Evolutionary conservation across 2,888 invertebrate species (phyloP).

Genomic region (Mythimna albipuncta): DNA sequence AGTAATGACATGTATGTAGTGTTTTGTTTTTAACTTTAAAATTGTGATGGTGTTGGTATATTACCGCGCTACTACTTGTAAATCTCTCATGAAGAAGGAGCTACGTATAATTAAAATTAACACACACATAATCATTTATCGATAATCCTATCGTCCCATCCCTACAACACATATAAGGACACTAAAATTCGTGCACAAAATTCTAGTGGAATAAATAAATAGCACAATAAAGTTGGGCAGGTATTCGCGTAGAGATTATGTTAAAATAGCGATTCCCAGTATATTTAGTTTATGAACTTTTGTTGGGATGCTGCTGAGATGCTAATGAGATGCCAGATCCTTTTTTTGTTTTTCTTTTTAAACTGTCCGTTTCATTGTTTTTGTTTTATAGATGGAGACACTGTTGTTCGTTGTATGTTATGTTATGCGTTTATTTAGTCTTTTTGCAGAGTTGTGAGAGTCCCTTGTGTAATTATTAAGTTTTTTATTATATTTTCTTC

Average conservation of each 20-base stretch:
- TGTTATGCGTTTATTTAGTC: neutral
- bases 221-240: conserved; percentile 66
- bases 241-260: conserved; percentile 66
- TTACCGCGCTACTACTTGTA: too few relatives aligned
- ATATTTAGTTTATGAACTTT: conserved; percentile 64
- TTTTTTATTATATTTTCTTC: neutral
- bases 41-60: too few relatives aligned
- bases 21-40: too few relatives aligned
- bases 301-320: conserved; percentile 52
- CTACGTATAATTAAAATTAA: too few relatives aligned
- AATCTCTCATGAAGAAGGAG: too few relatives aligned
- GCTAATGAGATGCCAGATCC: conserved; percentile 55
- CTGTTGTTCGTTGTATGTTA: neutral
- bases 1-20: too few relatives aligned
- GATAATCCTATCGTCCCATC: conserved; percentile 42
- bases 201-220: conserved; percentile 69
- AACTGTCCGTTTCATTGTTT: conserved; percentile 45
- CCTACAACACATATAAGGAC: conserved; percentile 63
- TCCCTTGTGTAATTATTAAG: neutral
- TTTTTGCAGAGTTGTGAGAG: neutral
- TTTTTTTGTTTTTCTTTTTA: conserved; percentile 39
- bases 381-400: conserved; percentile 23
- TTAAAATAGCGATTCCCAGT: conserved; percentile 61
- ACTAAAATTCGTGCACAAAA: conserved; percentile 68
- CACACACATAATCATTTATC: conserved; percentile 25